Evolutionary conservation across 2,797 vertebrate species (phyloP).

Genomic region (Sebastes oblongus): DNA sequence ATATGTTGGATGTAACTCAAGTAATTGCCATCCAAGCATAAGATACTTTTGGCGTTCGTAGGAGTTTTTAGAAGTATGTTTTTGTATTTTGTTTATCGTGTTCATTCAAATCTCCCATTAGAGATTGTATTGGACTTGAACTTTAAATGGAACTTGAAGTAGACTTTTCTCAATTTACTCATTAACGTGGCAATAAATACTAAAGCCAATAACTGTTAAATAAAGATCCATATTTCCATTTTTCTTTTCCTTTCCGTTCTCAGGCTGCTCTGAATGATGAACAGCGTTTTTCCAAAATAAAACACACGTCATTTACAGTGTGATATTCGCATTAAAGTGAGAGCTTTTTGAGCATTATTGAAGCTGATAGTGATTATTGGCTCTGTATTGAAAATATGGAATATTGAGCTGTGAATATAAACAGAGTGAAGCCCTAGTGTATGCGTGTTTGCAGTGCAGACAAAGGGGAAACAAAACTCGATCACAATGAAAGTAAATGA

Average conservation of each 20-base stretch:
- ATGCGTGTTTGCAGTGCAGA: background rate
- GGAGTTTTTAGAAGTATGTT: slow-evolving; percentile 10
- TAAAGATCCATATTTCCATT: slow-evolving; percentile 1
- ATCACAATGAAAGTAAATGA: slow-evolving; percentile 34
- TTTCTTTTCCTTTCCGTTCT: background rate
- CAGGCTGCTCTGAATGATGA: slow-evolving; percentile 12
- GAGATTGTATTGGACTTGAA: slow-evolving; percentile 13
- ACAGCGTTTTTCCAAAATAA: slow-evolving; percentile 8
- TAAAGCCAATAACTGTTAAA: slow-evolving; percentile 14
- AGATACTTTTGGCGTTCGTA: slow-evolving; percentile 44
- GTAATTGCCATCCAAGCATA: slow-evolving; percentile 54
- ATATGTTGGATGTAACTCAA: slow-evolving; percentile 52
- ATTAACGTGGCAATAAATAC: slow-evolving; percentile 34
- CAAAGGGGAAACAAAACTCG: slow-evolving; percentile 11
- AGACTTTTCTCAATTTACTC: slow-evolving; percentile 15
- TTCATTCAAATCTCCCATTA: slow-evolving; percentile 33
- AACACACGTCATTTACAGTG: background rate
- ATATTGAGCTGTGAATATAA: background rate
- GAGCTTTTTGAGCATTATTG: background rate
- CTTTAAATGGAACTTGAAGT: slow-evolving; percentile 21
- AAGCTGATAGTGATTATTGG: background rate
- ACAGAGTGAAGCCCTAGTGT: background rate
- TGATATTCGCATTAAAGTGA: background rate
- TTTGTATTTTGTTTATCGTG: slow-evolving; percentile 51
- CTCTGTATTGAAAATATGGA: background rate